Conservation (phyloP, 2,113 vertebrate species). For the Dicrurus megarhynchus region DNA sequence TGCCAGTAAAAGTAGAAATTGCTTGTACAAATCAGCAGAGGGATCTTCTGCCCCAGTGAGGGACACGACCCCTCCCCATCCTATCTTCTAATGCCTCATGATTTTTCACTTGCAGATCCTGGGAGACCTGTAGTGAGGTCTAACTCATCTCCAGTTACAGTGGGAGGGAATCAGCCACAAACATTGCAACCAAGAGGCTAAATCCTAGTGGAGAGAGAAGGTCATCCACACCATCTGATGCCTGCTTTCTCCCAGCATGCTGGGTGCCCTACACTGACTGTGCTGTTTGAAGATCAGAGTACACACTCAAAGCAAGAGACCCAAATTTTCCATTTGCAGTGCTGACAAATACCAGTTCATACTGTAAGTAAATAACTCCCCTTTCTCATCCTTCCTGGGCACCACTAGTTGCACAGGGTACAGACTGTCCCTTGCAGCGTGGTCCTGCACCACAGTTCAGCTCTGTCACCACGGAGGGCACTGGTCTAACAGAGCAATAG, state of each 20-base stretch:
- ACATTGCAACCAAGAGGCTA: neutral
- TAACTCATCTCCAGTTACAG: neutral
- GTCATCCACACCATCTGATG: neutral
- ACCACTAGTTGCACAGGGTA: neutral
- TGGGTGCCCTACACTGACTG: neutral
- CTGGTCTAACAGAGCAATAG: fast-evolving
- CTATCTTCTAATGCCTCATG: neutral
- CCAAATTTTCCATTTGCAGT: neutral
- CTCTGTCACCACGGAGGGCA: fast-evolving
- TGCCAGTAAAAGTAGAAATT: neutral
- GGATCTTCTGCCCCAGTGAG: neutral
- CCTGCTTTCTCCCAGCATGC: neutral
- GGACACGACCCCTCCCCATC: neutral
- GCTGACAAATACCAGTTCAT: neutral
- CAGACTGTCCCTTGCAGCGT: fast-evolving
- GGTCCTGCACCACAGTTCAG: neutral
- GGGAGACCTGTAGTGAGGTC: neutral
- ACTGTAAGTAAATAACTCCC: neutral
- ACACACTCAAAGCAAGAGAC: neutral
- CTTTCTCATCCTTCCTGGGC: neutral
- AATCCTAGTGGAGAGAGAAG: neutral
- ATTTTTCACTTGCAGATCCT: neutral
- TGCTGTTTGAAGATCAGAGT: neutral
- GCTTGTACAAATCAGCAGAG: neutral
- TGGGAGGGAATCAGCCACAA: neutral